Evolutionary conservation across 2,113 vertebrate species (phyloP).

Genomic region (Carlito syrichta): DNA sequence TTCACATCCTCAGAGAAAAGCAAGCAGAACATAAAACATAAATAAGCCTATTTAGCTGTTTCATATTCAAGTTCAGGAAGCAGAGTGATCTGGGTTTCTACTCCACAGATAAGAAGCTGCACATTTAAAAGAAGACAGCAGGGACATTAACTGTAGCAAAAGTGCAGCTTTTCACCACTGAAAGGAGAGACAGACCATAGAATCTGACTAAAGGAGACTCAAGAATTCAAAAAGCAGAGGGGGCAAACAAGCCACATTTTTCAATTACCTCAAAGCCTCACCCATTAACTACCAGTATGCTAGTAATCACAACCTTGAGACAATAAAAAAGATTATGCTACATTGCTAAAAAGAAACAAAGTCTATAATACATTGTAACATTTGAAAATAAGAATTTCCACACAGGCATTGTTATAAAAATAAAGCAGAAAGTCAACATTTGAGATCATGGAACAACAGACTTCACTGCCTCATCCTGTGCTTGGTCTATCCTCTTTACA

Average conservation of each 20-base stretch:
- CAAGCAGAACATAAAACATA: neutral
- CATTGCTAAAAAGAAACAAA: conserved; percentile 2
- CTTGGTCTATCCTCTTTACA: neutral
- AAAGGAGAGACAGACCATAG: neutral
- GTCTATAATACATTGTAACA: neutral
- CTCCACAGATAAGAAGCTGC: conserved; percentile 19
- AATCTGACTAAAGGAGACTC: neutral
- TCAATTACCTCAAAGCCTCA: neutral
- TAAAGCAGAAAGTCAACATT: neutral
- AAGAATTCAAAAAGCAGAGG: neutral
- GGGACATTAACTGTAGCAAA: neutral
- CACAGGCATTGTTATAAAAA: neutral
- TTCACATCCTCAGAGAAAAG: neutral
- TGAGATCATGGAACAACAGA: neutral
- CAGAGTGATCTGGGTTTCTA: neutral
- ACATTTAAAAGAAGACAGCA: neutral
- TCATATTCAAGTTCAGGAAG: neutral
- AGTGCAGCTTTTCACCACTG: neutral
- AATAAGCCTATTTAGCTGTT: neutral
- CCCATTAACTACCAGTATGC: neutral
- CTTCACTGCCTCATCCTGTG: neutral
- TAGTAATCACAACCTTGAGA: neutral
- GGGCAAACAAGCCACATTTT: neutral
- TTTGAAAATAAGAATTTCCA: neutral
- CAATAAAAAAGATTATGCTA: neutral